Conservation (phyloP, 2,888 invertebrate species). For the Melanophora roralis region DNA sequence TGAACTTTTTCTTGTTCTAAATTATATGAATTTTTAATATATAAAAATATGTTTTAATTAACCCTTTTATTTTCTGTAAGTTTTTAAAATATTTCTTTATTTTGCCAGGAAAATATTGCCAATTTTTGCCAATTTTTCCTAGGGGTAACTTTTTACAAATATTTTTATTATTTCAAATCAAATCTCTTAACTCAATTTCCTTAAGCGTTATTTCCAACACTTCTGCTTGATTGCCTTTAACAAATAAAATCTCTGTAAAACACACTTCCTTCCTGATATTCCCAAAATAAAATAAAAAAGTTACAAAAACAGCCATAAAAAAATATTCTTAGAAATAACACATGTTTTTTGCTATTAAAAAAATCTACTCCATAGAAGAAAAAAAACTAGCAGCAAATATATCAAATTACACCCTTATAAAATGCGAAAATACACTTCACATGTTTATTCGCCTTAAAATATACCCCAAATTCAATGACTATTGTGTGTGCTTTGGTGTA, state of each 20-base stretch:
- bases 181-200: slow-evolving; percentile 36
- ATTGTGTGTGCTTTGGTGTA: not conserved
- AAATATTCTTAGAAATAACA: slow-evolving; percentile 39
- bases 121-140: no score
- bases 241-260: slow-evolving; percentile 42
- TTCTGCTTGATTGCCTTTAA: slow-evolving; percentile 58
- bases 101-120: not conserved
- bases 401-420: slow-evolving; percentile 53
- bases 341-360: slow-evolving; percentile 23
- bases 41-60: no score
- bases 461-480: not conserved
- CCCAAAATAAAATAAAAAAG: not conserved
- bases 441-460: slow-evolving; percentile 36
- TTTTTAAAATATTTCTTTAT: no score
- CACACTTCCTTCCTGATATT: slow-evolving; percentile 36
- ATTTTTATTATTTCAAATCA: not conserved
- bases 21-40: no score
- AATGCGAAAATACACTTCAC: slow-evolving; percentile 16
- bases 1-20: no score
- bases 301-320: slow-evolving; percentile 24
- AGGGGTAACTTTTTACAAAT: not conserved
- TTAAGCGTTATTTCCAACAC: slow-evolving; percentile 56
- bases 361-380: slow-evolving; percentile 8
- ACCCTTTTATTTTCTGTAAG: no score
- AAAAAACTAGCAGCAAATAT: slow-evolving; percentile 20